Evolutionary conservation across 2,888 invertebrate genomes (phyloP).

Genomic region (Phalangium opilio): DNA sequence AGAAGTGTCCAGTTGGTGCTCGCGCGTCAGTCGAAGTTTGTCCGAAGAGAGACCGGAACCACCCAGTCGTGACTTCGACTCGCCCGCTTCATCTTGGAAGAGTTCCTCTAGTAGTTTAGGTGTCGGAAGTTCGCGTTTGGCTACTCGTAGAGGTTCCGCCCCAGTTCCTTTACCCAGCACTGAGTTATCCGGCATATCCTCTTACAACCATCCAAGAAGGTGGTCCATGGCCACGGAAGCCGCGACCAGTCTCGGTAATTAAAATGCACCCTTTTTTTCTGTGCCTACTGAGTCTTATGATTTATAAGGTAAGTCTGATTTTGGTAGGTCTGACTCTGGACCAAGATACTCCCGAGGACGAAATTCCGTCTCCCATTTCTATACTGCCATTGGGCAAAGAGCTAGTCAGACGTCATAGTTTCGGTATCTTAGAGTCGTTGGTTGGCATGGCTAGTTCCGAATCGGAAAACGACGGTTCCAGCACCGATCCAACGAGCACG

Average conservation of each 20-base stretch:
- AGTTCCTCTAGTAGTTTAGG: constrained; percentile 12
- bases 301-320: too few relatives aligned
- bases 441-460: constrained; percentile 7
- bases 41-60: constrained; percentile 15
- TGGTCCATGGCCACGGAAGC: constrained; percentile 17
- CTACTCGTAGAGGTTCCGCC: constrained; percentile 20
- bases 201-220: constrained; percentile 6
- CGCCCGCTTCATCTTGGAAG: constrained; percentile 10
- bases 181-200: background rate
- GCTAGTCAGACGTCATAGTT: constrained; percentile 9
- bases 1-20: constrained; percentile 15
- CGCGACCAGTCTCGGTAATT: constrained; percentile 4
- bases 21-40: constrained; percentile 16
- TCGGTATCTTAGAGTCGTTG: constrained; percentile 12
- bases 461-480: constrained; percentile 6
- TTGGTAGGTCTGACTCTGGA: too few relatives aligned
- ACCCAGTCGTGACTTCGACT: constrained; percentile 15
- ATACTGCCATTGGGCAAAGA: background rate
- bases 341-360: too few relatives aligned
- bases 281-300: too few relatives aligned
- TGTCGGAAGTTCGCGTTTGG: constrained; percentile 3
- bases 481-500: constrained; percentile 4
- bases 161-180: constrained; percentile 13
- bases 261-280: too few relatives aligned
- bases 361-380: too few relatives aligned